Percentiles rank a stretch among this genome's conserved stretches.
These are phyloP conservation scores for Acleris literana DNA, from an alignment of 2,888 invertebrate species.

Conservation along the genomic window DNA sequence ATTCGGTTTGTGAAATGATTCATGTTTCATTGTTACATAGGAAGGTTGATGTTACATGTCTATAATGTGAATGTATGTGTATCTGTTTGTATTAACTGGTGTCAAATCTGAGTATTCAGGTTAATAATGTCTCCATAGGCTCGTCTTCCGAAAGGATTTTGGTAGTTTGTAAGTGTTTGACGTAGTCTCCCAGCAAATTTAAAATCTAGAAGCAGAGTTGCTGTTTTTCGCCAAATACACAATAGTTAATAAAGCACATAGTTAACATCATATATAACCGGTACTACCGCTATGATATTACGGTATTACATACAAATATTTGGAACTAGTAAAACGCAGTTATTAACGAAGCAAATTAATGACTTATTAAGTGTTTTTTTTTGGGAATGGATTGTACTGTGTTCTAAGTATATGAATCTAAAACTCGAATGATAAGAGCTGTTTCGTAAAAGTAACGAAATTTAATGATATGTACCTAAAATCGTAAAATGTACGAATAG, in stretches of 20 bases:
- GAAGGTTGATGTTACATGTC: conserved; percentile 3
- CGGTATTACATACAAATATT: too few species aligned
- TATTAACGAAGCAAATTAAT: too few species aligned
- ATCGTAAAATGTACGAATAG: not conserved
- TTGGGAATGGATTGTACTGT: too few species aligned
- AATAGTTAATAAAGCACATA: conserved; percentile 1
- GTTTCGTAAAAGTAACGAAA: too few species aligned
- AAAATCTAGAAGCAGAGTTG: not conserved
- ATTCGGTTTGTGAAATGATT: not conserved
- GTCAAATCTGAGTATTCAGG: not conserved
- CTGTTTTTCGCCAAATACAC: conserved; percentile 21
- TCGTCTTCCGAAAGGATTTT: conserved; percentile 21
- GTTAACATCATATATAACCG: conserved; percentile 4
- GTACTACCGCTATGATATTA: too few species aligned
- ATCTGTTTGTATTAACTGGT: conserved; percentile 7
- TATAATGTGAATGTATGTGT: conserved; percentile 19
- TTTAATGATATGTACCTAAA: too few species aligned
- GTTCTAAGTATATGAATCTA: too few species aligned
- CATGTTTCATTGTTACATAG: not conserved
- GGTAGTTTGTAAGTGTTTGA: conserved; percentile 23
- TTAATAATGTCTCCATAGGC: conserved; percentile 19
- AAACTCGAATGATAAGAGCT: too few species aligned
- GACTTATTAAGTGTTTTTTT: too few species aligned
- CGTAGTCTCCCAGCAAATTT: conserved; percentile 16
- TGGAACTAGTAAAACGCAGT: too few species aligned